phyloP scores from a whole-genome alignment of 2,797 vertebrate genomes.

The Leptodactylus fallax region DNA sequence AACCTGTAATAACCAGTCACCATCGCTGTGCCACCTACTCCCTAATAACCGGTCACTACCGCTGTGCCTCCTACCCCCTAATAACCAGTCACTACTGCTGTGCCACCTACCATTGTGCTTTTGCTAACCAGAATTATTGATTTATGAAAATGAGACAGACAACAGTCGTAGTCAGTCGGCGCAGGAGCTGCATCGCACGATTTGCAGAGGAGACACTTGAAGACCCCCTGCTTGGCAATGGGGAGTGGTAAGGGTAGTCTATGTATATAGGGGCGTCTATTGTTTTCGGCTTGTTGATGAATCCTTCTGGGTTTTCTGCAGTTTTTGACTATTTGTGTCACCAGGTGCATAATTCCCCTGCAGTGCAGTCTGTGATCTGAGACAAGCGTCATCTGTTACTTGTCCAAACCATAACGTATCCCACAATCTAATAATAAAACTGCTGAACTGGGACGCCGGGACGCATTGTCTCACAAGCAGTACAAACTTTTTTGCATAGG shows the following conservation, averaged over 20 bases:
- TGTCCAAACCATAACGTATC: not conserved
- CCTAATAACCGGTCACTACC: no score
- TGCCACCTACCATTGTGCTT: no score
- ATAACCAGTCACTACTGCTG: no score
- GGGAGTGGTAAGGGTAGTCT: no score
- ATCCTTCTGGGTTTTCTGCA: not conserved
- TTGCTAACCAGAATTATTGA: no score
- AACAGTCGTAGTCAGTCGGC: no score
- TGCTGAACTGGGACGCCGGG: not conserved
- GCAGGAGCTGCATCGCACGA: not conserved
- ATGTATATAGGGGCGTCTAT: no score
- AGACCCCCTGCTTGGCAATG: not conserved
- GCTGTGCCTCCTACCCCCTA: no score
- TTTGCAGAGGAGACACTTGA: not conserved
- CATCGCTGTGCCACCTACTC: no score
- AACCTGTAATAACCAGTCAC: no score
- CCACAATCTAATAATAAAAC: constrained; percentile 25
- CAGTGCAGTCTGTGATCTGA: constrained; percentile 4
- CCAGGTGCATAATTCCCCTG: not conserved
- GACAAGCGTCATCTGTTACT: not conserved
- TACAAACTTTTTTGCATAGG: not conserved
- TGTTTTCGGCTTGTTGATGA: not conserved
- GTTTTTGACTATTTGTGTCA: not conserved
- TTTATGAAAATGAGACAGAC: no score
- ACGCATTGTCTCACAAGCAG: not conserved